Evolutionary conservation across 2,113 vertebrate species (phyloP).

Genomic region (Chamaea fasciata): DNA sequence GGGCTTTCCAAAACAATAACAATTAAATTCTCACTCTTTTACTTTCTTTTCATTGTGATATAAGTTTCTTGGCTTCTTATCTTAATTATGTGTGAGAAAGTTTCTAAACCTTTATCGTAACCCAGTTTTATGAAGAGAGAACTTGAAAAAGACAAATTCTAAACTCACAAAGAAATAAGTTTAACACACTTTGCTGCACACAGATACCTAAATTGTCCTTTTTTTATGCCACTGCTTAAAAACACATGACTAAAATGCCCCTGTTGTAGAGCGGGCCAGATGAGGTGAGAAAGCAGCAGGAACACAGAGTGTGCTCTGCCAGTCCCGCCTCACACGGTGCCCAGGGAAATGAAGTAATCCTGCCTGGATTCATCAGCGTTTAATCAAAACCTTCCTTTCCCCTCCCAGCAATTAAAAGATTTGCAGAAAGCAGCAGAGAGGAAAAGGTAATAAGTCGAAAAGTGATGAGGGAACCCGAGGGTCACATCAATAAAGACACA

Average conservation of each 20-base stretch:
- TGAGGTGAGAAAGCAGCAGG: neutral
- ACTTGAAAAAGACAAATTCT: neutral
- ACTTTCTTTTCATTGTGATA: neutral
- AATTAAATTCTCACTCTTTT: neutral
- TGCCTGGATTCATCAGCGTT: neutral
- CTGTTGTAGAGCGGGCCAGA: neutral
- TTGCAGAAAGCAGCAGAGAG: neutral
- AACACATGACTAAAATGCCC: neutral
- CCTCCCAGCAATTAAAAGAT: conserved; percentile 38
- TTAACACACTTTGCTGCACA: neutral
- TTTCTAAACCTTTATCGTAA: neutral
- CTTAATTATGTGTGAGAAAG: neutral
- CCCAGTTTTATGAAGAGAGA: neutral
- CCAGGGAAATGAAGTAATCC: neutral
- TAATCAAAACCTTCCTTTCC: conserved; percentile 32
- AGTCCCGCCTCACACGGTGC: neutral
- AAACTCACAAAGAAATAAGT: neutral
- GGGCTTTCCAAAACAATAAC: neutral
- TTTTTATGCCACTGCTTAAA: neutral
- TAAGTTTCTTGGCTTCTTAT: neutral
- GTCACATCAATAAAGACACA: conserved; percentile 42
- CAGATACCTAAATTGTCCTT: neutral
- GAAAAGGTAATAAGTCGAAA: neutral
- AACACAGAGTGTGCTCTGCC: neutral
- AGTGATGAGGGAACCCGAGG: neutral